phyloP scores from a whole-genome alignment of 1,140 invertebrate species.

The Neotoxoptera formosana region DNA sequence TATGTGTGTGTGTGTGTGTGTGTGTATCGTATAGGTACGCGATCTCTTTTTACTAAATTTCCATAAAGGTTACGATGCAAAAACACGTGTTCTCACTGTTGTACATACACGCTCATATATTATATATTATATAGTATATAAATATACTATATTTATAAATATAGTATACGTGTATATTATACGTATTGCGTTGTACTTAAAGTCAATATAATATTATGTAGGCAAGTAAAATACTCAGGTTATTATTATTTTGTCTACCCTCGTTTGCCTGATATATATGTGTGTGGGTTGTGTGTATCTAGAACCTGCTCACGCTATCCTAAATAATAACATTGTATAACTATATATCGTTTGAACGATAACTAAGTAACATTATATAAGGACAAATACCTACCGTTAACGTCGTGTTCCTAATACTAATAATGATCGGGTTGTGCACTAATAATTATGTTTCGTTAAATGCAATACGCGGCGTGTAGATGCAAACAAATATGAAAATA shows the following conservation, averaged over 20 bases:
- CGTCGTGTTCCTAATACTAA: background rate
- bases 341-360: background rate
- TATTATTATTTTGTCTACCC: conserved; percentile 5
- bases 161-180: too few relatives aligned
- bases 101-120: background rate
- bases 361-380: background rate
- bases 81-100: conserved; percentile 25
- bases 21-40: background rate
- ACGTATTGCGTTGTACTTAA: background rate
- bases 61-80: conserved; percentile 1
- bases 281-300: background rate
- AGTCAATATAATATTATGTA: conserved; percentile 6
- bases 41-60: background rate
- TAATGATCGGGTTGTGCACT: background rate
- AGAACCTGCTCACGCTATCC: background rate
- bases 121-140: background rate
- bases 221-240: background rate
- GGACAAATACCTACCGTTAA: background rate
- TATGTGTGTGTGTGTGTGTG: too few relatives aligned
- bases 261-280: background rate
- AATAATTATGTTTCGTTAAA: background rate
- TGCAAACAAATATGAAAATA: background rate
- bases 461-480: background rate
- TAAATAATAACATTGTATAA: background rate
- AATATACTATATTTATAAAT: background rate